Evolutionary conservation across 23 tunicate species (phyloP).

Genomic region (Halocynthia roretzi): DNA sequence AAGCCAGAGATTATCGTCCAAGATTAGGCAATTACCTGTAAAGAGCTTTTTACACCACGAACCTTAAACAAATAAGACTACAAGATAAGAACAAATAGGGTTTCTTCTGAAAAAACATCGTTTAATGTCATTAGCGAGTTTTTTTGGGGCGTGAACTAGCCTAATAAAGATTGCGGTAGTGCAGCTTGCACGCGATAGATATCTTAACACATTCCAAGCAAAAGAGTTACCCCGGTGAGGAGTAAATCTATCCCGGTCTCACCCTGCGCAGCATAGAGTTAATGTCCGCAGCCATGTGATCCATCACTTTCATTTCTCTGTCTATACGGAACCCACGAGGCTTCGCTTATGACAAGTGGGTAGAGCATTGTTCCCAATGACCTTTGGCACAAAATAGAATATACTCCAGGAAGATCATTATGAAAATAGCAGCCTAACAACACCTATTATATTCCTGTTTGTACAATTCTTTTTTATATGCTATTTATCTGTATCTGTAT

Average conservation of each 20-base stretch:
- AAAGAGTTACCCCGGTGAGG: not conserved
- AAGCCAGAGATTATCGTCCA: not conserved
- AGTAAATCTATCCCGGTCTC: not conserved
- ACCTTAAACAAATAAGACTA: not conserved
- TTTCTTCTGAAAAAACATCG: conserved; percentile 1
- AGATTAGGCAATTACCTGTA: not conserved
- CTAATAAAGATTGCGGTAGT: not conserved
- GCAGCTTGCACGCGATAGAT: conserved; percentile 7
- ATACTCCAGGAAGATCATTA: too few species aligned
- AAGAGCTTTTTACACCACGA: not conserved
- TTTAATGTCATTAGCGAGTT: conserved; percentile 13
- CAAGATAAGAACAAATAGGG: not conserved
- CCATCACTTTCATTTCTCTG: conserved; percentile 5
- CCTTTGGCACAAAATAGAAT: too few species aligned
- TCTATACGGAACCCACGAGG: not conserved
- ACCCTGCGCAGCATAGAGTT: not conserved
- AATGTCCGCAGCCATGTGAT: not conserved
- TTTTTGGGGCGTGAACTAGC: conserved; percentile 13
- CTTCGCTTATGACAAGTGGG: too few species aligned
- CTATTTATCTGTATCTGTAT: too few species aligned
- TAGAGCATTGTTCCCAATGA: too few species aligned
- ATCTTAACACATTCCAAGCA: not conserved
- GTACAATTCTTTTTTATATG: too few species aligned
- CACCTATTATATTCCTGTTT: too few species aligned
- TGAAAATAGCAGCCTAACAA: too few species aligned